Evolutionary conservation across 2,888 invertebrate genomes (phyloP), one percentile per base, ranked within the genome.

Genomic region (Enchytraeus crypticus): DNA sequence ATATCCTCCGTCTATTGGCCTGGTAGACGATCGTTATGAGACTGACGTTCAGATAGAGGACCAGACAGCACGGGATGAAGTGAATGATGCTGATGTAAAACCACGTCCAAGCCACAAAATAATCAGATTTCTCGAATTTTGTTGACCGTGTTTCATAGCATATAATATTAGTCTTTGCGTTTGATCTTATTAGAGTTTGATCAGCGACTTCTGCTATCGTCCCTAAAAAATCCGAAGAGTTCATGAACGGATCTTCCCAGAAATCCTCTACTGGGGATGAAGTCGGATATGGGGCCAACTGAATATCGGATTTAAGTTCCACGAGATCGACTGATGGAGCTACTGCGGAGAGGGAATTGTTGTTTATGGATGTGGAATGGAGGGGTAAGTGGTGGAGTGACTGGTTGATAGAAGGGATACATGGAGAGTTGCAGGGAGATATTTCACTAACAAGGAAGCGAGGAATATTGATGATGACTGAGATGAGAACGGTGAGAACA

Each of bases 381-480:
- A n/a, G n/a, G n/a, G n/a, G n/a, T n/a, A n/a, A n/a, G 26, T 23
- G 23, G 49, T 23, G 26, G 14, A 47, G 49, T 8, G 49, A 23
- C n/a, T n/a, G n/a, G n/a, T n/a, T n/a, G n/a, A n/a, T n/a, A n/a
- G n/a, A n/a, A n/a, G n/a, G n/a, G n/a, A n/a, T n/a, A n/a, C n/a
- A n/a, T 14, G 49, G 23, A 5, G 14, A 11, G 38, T 32, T 18
- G n/a, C 29, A 34, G 51, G 53, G 38, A 4, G 33, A 33, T 23
- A 73, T 71, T 32, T 68, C 57, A 60, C 70, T 69, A 5, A 65
- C 57, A 32, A 73, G 59, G 61, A 73, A 74, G 46, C 73, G 63
- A 30, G 75, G 74, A 59, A 73, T 70, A 71, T 74, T 74, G 51
- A 72, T 63, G 18, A 72, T 23, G 18, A 67, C 56, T 29, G 71